These are phyloP conservation scores for Sclerurus mexicanus DNA, from an alignment of 2,113 vertebrate genomes.

Conservation along the genomic window DNA sequence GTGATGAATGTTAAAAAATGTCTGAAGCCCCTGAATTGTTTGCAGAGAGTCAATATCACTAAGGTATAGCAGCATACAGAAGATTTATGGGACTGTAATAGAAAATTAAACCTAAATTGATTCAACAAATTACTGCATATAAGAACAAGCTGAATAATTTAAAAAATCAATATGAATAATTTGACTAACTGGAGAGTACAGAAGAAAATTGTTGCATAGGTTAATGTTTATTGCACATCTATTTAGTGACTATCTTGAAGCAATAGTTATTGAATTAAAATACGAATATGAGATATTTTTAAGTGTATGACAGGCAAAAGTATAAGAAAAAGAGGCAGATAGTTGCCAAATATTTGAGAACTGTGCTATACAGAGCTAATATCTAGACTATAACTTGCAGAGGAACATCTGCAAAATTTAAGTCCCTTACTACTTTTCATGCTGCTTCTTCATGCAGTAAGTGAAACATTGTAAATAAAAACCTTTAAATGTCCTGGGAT, in stretches of 20 bases:
- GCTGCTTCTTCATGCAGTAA: background rate
- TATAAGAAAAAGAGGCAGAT: background rate
- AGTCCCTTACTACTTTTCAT: background rate
- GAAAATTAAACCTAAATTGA: conserved; percentile 61
- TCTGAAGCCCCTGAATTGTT: background rate
- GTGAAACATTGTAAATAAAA: background rate
- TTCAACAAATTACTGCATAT: conserved; percentile 51
- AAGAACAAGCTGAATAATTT: conserved; percentile 60
- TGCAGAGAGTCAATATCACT: conserved; percentile 16
- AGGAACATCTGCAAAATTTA: background rate
- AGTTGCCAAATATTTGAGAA: background rate
- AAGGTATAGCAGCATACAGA: background rate
- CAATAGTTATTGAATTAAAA: background rate
- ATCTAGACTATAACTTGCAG: background rate
- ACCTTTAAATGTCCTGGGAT: background rate
- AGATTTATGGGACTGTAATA: conserved; percentile 38
- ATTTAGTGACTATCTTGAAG: conserved; percentile 17
- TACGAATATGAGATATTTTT: background rate
- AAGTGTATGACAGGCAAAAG: background rate
- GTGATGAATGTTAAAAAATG: background rate
- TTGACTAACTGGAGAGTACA: conserved; percentile 9
- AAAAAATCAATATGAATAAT: conserved; percentile 57
- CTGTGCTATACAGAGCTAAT: background rate
- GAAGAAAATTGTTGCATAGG: background rate
- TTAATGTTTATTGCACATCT: conserved; percentile 47